Conservation (phyloP, 2,113 vertebrate species). For the Gymnobelideus leadbeateri region DNA sequence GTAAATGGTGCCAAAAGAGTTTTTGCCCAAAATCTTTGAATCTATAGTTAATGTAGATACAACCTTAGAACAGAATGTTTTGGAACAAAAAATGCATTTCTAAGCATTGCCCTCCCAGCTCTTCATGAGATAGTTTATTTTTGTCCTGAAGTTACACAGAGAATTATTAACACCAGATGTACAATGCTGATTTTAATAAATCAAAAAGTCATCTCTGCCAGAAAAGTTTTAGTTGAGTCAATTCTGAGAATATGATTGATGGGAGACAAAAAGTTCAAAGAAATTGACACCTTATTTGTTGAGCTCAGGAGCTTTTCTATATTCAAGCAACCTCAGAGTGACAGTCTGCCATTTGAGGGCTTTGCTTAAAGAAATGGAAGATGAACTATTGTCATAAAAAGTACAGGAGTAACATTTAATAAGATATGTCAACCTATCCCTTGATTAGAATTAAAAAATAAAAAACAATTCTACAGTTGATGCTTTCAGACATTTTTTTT, state of each 20-base stretch:
- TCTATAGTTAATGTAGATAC: background rate
- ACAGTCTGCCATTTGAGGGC: constrained; percentile 9
- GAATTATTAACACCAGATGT: constrained; percentile 36
- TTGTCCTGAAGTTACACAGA: background rate
- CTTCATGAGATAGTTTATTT: constrained; percentile 43
- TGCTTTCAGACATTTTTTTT: constrained; percentile 25
- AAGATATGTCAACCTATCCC: background rate
- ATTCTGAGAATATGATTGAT: background rate
- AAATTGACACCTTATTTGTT: constrained; percentile 54
- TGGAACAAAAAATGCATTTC: constrained; percentile 40
- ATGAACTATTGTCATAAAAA: constrained; percentile 17
- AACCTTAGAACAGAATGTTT: background rate
- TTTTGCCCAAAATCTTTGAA: constrained; percentile 34
- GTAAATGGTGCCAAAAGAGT: background rate
- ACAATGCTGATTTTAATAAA: constrained; percentile 35
- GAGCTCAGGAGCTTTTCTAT: constrained; percentile 19
- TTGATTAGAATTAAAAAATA: constrained; percentile 40
- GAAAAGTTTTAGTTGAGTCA: constrained; percentile 21
- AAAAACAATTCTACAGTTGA: background rate
- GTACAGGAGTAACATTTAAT: constrained; percentile 14
- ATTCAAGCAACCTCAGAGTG: constrained; percentile 16
- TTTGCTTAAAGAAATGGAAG: constrained; percentile 31
- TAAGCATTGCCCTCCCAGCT: background rate
- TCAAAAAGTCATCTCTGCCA: constrained; percentile 11
- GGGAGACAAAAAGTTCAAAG: constrained; percentile 47